Conservation (phyloP, 64 coral and sea anemone genomes). For the Actinia tenebrosa region DNA sequence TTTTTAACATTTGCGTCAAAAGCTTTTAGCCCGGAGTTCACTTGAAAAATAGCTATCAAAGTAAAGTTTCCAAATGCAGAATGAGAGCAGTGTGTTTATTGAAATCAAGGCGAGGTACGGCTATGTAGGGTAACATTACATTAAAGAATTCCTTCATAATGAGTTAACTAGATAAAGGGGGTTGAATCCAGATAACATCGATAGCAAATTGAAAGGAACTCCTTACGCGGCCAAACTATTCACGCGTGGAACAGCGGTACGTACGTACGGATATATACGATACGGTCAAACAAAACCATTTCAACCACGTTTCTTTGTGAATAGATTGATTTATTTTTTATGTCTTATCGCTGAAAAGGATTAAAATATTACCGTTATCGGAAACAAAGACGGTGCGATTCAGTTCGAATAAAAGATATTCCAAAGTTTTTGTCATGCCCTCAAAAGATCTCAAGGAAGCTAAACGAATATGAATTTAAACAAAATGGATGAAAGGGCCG, state of each 20-base stretch:
- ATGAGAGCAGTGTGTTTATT: too few species aligned
- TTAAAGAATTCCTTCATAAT: background rate
- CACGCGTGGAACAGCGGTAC: background rate
- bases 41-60: too few species aligned
- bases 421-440: background rate
- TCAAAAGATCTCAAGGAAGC: too few species aligned
- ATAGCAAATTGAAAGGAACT: conserved; percentile 3
- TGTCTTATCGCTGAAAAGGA: background rate
- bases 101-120: background rate
- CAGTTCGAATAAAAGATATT: background rate
- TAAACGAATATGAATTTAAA: too few species aligned
- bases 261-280: background rate
- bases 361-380: background rate
- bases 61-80: too few species aligned
- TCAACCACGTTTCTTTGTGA: background rate
- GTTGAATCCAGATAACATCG: background rate
- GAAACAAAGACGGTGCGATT: background rate
- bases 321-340: background rate
- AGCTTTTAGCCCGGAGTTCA: too few species aligned
- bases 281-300: background rate
- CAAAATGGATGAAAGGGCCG: too few species aligned
- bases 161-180: background rate
- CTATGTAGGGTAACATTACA: background rate
- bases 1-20: background rate
- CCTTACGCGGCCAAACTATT: background rate